These are phyloP conservation scores for Anguilla pacifica DNA, from an alignment of 2,797 vertebrate species.

Conservation along the genomic window DNA sequence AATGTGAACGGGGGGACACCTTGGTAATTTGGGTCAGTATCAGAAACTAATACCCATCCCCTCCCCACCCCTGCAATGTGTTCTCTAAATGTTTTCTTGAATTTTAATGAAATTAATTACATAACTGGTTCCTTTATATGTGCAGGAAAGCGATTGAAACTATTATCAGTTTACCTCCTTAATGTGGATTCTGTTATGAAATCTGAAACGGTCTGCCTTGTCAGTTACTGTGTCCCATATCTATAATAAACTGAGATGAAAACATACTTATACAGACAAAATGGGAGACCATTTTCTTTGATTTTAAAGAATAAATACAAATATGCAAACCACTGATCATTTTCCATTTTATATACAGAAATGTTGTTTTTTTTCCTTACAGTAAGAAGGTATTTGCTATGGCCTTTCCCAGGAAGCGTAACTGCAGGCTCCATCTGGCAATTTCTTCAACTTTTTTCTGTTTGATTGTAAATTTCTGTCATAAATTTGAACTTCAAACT, in stretches of 20 bases:
- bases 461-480: neutral
- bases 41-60: neutral
- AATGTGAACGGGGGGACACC: constrained; percentile 21
- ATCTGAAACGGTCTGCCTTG: neutral
- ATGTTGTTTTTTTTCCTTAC: neutral
- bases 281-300: neutral
- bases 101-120: constrained; percentile 18
- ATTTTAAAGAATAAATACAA: neutral
- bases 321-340: neutral
- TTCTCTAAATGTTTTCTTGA: neutral
- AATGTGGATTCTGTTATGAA: neutral
- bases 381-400: neutral
- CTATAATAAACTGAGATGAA: neutral
- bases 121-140: no score
- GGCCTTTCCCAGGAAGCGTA: neutral
- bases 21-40: constrained; percentile 28
- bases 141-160: neutral
- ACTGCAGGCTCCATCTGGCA: neutral
- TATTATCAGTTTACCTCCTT: neutral
- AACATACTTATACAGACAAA: neutral
- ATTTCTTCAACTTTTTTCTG: neutral
- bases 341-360: neutral
- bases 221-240: neutral
- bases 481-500: constrained; percentile 7
- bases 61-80: neutral